A percentile compares a stretch with the other conserved stretches of the same genome.
These are phyloP conservation scores for Ophion slaviceki DNA, from an alignment of 2,888 invertebrate species.

Conservation along the genomic window DNA sequence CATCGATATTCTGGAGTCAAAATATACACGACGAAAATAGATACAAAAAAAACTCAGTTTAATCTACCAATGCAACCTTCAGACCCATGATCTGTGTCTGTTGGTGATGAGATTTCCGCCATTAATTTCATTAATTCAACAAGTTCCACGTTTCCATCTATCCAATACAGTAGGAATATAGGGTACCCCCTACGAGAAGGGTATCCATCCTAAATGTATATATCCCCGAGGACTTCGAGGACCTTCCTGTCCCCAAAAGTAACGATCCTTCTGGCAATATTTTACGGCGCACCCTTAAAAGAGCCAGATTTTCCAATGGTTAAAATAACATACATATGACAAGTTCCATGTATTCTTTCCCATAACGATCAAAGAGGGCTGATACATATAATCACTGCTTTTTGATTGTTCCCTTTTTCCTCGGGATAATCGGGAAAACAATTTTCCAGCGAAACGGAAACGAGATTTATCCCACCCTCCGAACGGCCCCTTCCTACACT, in stretches of 20 bases:
- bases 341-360: background rate
- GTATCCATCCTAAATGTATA: background rate
- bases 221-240: background rate
- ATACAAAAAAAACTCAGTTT: no score
- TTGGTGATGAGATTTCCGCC: no score
- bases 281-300: no score
- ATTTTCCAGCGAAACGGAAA: slow-evolving; percentile 64
- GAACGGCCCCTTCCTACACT: background rate
- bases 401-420: slow-evolving; percentile 61
- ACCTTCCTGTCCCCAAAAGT: background rate
- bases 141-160: no score
- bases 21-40: no score
- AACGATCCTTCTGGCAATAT: no score
- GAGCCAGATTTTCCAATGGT: no score
- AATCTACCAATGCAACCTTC: no score
- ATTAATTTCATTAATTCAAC: no score
- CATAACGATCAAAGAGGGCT: background rate
- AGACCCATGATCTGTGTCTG: no score
- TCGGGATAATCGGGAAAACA: slow-evolving; percentile 70
- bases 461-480: slow-evolving; percentile 35
- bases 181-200: background rate
- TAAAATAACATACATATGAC: background rate
- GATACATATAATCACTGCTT: slow-evolving; percentile 33
- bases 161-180: no score
- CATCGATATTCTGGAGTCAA: no score